Conservation (phyloP, 2,888 invertebrate species). For the Coecobrya sp. region DNA sequence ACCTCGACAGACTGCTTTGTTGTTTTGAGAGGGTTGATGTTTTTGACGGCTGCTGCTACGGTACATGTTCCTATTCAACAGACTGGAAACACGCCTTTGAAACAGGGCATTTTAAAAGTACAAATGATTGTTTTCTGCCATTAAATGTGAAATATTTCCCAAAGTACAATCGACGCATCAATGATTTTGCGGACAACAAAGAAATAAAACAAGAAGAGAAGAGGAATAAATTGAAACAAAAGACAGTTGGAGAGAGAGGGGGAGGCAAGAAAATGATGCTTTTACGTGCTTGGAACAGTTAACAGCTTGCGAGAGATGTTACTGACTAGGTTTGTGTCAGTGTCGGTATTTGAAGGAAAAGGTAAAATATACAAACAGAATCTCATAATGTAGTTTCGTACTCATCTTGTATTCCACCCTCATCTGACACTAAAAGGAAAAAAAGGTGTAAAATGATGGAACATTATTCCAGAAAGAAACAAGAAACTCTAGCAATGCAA, state of each 20-base stretch:
- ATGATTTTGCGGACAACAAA: slow-evolving; percentile 30
- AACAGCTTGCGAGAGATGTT: neutral
- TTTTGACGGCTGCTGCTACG: slow-evolving; percentile 21
- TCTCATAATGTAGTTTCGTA: neutral
- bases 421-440: neutral
- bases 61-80: neutral
- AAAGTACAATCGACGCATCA: neutral
- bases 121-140: neutral
- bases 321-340: neutral
- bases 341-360: slow-evolving; percentile 26
- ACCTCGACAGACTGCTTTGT: slow-evolving; percentile 30
- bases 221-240: neutral
- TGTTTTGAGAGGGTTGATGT: slow-evolving; percentile 31
- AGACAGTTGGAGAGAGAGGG: slow-evolving; percentile 1
- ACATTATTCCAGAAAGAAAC: slow-evolving; percentile 24
- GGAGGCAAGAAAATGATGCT: slow-evolving; percentile 17
- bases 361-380: neutral
- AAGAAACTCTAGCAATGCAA: slow-evolving; percentile 29
- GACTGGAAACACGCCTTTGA: slow-evolving; percentile 32
- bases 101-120: neutral
- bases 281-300: slow-evolving; percentile 47
- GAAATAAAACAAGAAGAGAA: neutral
- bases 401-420: slow-evolving; percentile 55
- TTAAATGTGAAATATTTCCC: slow-evolving; percentile 24
- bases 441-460: slow-evolving; percentile 44